Percentiles rank a stretch among this genome's conserved stretches.
phyloP scores from a whole-genome alignment of 1,140 invertebrate genomes.

The Gryllus bimaculatus region DNA sequence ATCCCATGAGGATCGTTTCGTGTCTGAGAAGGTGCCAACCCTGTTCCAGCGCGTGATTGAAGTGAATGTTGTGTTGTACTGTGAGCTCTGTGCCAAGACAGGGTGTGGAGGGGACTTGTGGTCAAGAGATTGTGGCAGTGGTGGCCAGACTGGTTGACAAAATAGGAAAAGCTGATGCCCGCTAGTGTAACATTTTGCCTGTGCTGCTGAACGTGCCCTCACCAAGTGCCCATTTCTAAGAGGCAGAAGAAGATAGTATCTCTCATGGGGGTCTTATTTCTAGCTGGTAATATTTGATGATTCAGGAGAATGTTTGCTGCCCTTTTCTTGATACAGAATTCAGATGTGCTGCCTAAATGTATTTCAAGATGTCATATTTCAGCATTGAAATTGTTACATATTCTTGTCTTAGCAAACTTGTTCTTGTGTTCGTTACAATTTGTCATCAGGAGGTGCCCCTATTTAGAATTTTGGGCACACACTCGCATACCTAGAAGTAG shows the following conservation, averaged over 20 bases:
- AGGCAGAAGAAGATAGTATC: not conserved
- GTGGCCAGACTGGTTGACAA: constrained; percentile 21
- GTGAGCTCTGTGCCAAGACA: not conserved
- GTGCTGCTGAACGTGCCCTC: not conserved
- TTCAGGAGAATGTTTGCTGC: too few species aligned
- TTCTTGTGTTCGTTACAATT: too few species aligned
- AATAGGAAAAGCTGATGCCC: constrained; percentile 21
- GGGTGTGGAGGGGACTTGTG: constrained; percentile 14
- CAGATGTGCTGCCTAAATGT: too few species aligned
- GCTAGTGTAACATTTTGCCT: constrained; percentile 3
- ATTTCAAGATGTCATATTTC: too few species aligned
- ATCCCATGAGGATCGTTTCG: not conserved
- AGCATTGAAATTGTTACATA: too few species aligned
- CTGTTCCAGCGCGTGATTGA: not conserved
- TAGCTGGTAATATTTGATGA: too few species aligned
- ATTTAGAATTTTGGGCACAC: too few species aligned
- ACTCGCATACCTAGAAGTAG: too few species aligned
- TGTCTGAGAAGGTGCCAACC: not conserved
- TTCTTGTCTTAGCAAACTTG: too few species aligned
- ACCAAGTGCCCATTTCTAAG: not conserved
- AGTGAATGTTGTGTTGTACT: not conserved
- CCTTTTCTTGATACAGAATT: too few species aligned
- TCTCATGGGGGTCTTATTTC: too few species aligned
- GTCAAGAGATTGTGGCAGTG: constrained; percentile 14
- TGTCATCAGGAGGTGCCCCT: too few species aligned